These are phyloP conservation scores for Nasonovia ribisnigri DNA, from an alignment of 2,888 invertebrate genomes.

Conservation along the genomic window DNA sequence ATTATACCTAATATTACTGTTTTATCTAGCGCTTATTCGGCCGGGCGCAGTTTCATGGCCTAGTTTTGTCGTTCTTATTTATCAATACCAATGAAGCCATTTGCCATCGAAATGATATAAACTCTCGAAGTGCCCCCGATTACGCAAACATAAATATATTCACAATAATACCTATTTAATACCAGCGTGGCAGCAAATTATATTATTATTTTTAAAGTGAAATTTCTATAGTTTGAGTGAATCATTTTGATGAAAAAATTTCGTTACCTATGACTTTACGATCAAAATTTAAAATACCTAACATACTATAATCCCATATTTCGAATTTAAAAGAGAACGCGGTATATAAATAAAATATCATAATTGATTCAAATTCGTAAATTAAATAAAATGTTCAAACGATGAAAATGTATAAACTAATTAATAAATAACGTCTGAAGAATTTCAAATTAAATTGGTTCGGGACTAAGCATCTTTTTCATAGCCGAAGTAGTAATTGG, in stretches of 20 bases:
- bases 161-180: neutral
- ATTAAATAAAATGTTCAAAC: constrained; percentile 9
- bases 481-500: neutral
- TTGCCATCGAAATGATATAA: neutral
- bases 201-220: neutral
- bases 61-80: neutral
- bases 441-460: neutral
- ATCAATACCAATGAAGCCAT: neutral
- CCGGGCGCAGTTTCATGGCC: too few species aligned
- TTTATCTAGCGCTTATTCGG: neutral
- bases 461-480: neutral
- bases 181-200: neutral
- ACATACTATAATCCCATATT: neutral
- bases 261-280: neutral
- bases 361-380: neutral
- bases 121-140: neutral
- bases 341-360: neutral
- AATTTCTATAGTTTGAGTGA: neutral
- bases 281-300: neutral
- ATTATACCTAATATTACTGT: too few species aligned
- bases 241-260: neutral
- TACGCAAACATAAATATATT: neutral
- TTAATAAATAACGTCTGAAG: neutral
- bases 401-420: neutral
- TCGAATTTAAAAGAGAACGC: neutral